Percentiles rank a stretch among this genome's conserved stretches.
phyloP scores from a whole-genome alignment of 35 echinoderm and acorn worm species.

The Acanthaster planci region DNA sequence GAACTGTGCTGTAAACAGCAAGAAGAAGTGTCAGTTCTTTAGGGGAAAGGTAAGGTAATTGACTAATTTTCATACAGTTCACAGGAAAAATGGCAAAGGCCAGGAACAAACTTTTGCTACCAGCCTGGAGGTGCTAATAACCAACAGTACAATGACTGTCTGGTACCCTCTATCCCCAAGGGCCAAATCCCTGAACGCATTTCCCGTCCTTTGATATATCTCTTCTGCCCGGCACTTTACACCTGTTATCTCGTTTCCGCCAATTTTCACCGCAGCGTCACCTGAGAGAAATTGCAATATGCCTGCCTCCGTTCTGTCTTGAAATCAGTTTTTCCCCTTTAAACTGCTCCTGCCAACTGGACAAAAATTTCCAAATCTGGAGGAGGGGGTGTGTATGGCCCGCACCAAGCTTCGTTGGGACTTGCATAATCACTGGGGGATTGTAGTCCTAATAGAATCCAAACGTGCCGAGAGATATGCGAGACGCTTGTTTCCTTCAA shows the following conservation, averaged over 20 bases:
- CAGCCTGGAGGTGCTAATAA: no score
- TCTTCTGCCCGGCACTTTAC: not conserved
- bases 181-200: not conserved
- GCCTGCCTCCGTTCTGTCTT: not conserved
- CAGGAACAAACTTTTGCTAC: no score
- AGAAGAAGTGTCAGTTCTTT: no score
- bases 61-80: no score
- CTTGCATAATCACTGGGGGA: not conserved
- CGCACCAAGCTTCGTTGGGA: no score
- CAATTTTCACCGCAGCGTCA: conserved; percentile 22
- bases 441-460: not conserved
- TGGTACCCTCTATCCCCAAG: not conserved
- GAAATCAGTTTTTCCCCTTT: not conserved
- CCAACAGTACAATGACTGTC: conserved; percentile 25
- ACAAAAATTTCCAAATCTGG: no score
- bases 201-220: conserved; percentile 8
- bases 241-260: conserved; percentile 19
- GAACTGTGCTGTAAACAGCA: no score
- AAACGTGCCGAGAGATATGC: conserved; percentile 1
- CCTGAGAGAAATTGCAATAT: conserved; percentile 2
- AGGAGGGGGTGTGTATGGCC: no score
- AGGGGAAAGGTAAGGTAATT: no score
- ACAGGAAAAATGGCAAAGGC: no score
- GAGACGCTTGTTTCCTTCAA: conserved; percentile 2
- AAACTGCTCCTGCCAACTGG: no score